A percentile compares a stretch with the other conserved stretches of the same genome.
Evolutionary conservation across 1,140 invertebrate genomes (phyloP).

Genomic region (Listronotus bonariensis): DNA sequence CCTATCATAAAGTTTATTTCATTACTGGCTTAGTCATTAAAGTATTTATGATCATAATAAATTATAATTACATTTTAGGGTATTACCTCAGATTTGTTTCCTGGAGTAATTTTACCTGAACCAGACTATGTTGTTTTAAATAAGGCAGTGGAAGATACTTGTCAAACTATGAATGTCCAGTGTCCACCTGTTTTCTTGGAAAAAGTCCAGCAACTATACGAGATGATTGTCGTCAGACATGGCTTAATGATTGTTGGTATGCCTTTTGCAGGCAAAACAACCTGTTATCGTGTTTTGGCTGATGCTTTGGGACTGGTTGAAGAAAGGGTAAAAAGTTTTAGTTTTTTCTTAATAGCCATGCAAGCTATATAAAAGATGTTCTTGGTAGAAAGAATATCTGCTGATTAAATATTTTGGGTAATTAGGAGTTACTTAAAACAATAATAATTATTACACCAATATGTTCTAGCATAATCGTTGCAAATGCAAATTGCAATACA

Average conservation of each 20-base stretch:
- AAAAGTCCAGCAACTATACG: conserved; percentile 91
- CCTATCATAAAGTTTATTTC: no score
- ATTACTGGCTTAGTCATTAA: no score
- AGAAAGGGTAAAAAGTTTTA: conserved; percentile 71
- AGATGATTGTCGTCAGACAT: conserved; percentile 94
- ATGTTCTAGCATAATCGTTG: no score
- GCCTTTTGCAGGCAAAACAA: conserved; percentile 87
- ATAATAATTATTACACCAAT: no score
- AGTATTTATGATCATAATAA: no score
- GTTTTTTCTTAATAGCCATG: no score
- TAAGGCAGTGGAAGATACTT: conserved; percentile 67
- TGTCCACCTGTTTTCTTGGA: conserved; percentile 82
- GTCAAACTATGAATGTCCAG: conserved; percentile 78
- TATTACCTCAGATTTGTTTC: conserved; percentile 91
- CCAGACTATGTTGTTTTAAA: conserved; percentile 73
- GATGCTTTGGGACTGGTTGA: conserved; percentile 78
- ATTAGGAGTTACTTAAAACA: no score
- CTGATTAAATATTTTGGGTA: no score
- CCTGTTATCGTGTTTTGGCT: conserved; percentile 77
- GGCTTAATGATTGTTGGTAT: conserved; percentile 90
- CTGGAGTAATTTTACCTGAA: conserved; percentile 74
- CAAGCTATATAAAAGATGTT: no score
- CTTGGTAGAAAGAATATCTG: no score
- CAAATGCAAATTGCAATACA: no score
- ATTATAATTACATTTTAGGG: no score